Evolutionary conservation across 2,888 invertebrate species (phyloP), one percentile per base, ranked within the genome.

Genomic region (Lasioglossum villosulum): DNA sequence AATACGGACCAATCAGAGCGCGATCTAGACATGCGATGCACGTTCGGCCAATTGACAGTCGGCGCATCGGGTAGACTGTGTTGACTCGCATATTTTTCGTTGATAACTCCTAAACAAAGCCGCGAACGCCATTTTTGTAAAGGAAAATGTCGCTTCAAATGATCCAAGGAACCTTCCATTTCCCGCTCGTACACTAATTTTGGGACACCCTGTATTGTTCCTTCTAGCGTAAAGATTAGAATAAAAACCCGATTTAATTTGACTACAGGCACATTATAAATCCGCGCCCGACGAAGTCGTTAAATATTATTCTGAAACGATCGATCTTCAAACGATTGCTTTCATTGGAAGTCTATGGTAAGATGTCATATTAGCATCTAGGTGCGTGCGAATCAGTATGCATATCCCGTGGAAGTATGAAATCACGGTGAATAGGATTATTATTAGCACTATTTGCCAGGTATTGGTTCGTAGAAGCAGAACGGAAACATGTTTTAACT

Each of bases 401-500:
- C 68, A 45, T 45, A 16, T 74, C 45, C 66, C 45, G 19, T 71
- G 75, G 75, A 80, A 45, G 71, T 78, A 75, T 88, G 84, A 70
- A 30, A 52, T 82, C 76, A 71, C 80, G 82, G 77, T 79, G 81
- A 90, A 87, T 81, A 75, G 91, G 91, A 91, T 91, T 89, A 89
- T 71, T 89, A 91, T 91, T 91, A 91, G 89, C 83, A 72, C 75
- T 85, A 86, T 91, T 91, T 90, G 88, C 68, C 77, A 71, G 73
- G 78, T 66, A 83, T 87, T 85, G 87, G 71, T 30, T 45, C 73
- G 72, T 77, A 68, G 72, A 72, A 70, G 30, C 72, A 74, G 37
- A 80, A 72, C 72, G 39, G 80, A 81, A 86, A 82, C 85, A 85
- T 78, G 82, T 83, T 87, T 88, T 90, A 90, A 90, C 89, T 82